A percentile compares a stretch with the other conserved stretches of the same genome.
Conservation (phyloP, 2,113 vertebrate genomes). For the Salvelinus fontinalis region DNA sequence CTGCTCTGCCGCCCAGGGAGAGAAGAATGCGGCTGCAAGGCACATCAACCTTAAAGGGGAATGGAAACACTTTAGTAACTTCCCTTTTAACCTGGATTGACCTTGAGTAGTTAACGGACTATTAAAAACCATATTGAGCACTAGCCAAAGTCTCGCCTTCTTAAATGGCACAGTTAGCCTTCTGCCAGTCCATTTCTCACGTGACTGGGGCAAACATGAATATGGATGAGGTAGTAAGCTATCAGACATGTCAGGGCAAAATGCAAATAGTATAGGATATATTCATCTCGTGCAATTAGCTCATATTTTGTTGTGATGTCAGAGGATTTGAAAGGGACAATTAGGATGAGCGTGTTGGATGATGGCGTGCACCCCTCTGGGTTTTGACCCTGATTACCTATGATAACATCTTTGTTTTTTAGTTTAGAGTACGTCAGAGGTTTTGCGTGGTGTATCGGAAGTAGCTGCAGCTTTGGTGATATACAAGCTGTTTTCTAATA, state of each 20-base stretch:
- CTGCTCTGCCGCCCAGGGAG: constrained; percentile 24
- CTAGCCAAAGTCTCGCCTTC: neutral
- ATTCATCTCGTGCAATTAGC: constrained; percentile 33
- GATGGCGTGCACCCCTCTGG: neutral
- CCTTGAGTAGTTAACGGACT: constrained; percentile 43
- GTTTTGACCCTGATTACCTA: constrained; percentile 3
- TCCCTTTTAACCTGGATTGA: constrained; percentile 33
- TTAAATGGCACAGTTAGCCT: constrained; percentile 23
- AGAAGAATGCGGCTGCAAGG: constrained; percentile 24
- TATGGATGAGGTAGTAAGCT: constrained; percentile 28
- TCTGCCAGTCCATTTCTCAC: constrained; percentile 18
- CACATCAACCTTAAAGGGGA: constrained; percentile 5
- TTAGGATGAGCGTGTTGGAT: neutral
- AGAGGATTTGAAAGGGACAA: neutral
- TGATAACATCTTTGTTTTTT: neutral
- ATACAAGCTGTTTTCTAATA: neutral
- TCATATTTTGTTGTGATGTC: constrained; percentile 28
- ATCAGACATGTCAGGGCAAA: constrained; percentile 22
- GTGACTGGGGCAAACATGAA: constrained; percentile 9
- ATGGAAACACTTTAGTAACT: too few species aligned
- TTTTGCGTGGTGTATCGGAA: neutral
- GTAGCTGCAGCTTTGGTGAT: neutral
- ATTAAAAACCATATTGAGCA: constrained; percentile 15
- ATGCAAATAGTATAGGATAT: constrained; percentile 36
- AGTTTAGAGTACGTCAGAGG: neutral